These are phyloP conservation scores for Drosophila rhopaloa DNA, from an alignment of 1,140 invertebrate species.

Conservation along the genomic window DNA sequence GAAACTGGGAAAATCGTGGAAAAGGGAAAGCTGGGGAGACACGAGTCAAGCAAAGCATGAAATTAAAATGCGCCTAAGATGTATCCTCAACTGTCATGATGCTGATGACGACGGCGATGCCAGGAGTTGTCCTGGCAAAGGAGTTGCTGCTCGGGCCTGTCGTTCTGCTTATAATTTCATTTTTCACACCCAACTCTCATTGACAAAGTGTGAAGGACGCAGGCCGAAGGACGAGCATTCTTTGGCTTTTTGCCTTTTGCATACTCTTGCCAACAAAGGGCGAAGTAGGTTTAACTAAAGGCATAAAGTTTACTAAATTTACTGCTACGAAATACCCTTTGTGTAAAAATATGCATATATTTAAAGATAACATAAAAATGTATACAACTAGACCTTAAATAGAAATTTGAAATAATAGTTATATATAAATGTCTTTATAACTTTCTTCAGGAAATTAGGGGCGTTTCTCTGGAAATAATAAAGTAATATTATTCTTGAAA, in stretches of 20 bases:
- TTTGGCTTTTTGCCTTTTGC: constrained; percentile 59
- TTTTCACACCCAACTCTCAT: constrained; percentile 70
- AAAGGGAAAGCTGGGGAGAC: constrained; percentile 9
- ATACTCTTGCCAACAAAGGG: constrained; percentile 21
- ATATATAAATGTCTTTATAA: no score
- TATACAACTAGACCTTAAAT: no score
- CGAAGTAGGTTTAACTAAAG: neutral
- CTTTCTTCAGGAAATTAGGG: no score
- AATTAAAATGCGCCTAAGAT: constrained; percentile 84
- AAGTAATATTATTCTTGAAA: no score
- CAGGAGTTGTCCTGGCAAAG: constrained; percentile 30
- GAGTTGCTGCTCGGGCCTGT: constrained; percentile 42
- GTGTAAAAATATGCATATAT: no score
- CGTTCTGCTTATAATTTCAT: constrained; percentile 80
- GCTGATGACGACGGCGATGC: constrained; percentile 24
- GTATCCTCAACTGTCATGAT: constrained; percentile 72
- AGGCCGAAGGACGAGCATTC: constrained; percentile 14
- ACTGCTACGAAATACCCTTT: neutral
- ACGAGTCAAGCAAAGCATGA: constrained; percentile 74
- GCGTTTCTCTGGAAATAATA: no score
- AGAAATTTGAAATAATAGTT: no score
- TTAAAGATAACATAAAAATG: no score
- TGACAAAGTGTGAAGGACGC: constrained; percentile 59
- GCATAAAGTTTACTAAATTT: neutral
- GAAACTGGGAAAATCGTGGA: neutral